Base-by-base conservation (phyloP, 2,797 vertebrate genomes). In the Botia almorhae region DNA sequence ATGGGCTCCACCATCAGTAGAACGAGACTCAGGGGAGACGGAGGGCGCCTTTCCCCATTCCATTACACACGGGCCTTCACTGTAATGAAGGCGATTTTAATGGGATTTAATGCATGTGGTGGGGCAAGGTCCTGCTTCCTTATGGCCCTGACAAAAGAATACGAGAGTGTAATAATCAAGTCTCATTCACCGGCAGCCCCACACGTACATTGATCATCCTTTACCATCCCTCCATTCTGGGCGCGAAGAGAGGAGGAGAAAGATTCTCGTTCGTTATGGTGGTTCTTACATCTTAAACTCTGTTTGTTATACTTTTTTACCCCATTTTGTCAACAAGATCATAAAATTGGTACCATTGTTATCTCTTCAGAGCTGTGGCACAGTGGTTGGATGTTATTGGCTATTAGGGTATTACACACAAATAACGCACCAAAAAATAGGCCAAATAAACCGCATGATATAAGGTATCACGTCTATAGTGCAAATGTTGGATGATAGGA, bases 61-160 rank as follows among this genome's bases (percentile, higher is more conserved):
- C 79, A 86, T 89, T 89, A 86, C 86, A 82, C 82, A 79, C 81
- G 60, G 81, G 78, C 76, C 78, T 78, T 64, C 33, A 50, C 80
- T 83, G 67, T 87, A 87, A 87, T 90, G 87, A 88, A 85, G 85
- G 84, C 80, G 65, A 79, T 88, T 89, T 85, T 89, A 90, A 88
- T 88, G 85, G 88, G 82, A 87, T 88, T 89, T 87, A 89, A 88
- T 88, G 85, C 88, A 87, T 88, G 85, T 83, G 78, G 85, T 81
- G 81, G 84, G 86, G 68, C 80, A 82, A 84, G 85, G 85, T 88
- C 86, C 82, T 81, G 83, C 74, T 85, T 81, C 74, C 80, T 76
- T 79, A 70, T 70, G 80, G 77, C 83, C 73, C 80, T 72, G 80
- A 81, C 68, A 69, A 72, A 80, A 78, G 71, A 86, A 86, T 83